Percentiles rank a stretch among this genome's conserved stretches.
phyloP scores from a whole-genome alignment of 2,888 invertebrate species.

The Matsumyia berberina region DNA sequence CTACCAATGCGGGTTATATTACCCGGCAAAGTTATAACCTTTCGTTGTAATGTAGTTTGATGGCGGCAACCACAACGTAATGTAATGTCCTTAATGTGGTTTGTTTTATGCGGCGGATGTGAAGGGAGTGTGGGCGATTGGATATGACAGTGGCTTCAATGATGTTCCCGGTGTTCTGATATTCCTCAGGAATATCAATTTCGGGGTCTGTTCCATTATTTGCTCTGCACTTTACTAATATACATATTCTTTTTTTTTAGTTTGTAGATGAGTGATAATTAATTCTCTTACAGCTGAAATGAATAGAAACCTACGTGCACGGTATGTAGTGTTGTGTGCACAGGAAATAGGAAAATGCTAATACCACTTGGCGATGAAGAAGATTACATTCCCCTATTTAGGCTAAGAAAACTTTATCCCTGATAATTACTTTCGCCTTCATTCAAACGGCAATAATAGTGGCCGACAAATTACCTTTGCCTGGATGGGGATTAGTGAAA shows the following conservation, averaged over 20 bases:
- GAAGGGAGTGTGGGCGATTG: slow-evolving; percentile 59
- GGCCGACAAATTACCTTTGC: slow-evolving; percentile 56
- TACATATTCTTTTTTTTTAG: slow-evolving; percentile 4
- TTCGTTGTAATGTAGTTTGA: slow-evolving; percentile 74
- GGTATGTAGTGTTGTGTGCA: slow-evolving; percentile 27
- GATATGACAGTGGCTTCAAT: slow-evolving; percentile 60
- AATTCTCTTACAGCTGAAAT: slow-evolving; percentile 23
- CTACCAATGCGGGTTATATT: slow-evolving; percentile 53
- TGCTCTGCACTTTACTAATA: slow-evolving; percentile 24
- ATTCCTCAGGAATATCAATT: slow-evolving; percentile 7
- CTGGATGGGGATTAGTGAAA: slow-evolving; percentile 39
- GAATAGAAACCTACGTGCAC: slow-evolving; percentile 3
- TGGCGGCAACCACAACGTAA: slow-evolving; percentile 73
- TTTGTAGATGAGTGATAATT: slow-evolving; percentile 35
- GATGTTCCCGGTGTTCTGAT: slow-evolving; percentile 24
- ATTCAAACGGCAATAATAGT: slow-evolving; percentile 56
- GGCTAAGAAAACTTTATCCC: slow-evolving; percentile 60
- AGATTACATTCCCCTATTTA: slow-evolving; percentile 45
- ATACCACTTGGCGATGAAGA: slow-evolving; percentile 38
- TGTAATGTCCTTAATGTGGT: slow-evolving; percentile 74
- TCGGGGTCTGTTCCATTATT: slow-evolving; percentile 1
- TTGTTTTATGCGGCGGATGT: slow-evolving; percentile 66
- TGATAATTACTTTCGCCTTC: slow-evolving; percentile 59
- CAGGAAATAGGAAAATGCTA: slow-evolving; percentile 46
- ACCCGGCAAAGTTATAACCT: slow-evolving; percentile 71